Conservation (phyloP, 2,797 vertebrate genomes). For the Peromyscus eremicus region DNA sequence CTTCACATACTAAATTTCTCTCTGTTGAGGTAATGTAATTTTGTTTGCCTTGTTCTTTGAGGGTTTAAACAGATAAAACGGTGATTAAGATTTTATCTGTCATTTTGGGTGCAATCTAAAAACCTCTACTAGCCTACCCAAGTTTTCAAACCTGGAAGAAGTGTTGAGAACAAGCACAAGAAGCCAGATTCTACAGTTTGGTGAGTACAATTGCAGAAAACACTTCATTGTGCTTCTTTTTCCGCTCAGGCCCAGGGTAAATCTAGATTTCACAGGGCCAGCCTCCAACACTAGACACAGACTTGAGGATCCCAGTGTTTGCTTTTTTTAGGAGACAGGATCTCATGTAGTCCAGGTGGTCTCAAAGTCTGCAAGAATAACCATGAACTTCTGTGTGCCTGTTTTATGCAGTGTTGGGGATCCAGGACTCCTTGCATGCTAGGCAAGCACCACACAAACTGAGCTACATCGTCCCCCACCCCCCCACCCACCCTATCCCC, state of each 20-base stretch:
- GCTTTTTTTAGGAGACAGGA: too few species aligned
- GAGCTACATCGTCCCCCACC: neutral
- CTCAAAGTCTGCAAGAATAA: neutral
- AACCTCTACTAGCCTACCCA: neutral
- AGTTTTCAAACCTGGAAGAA: conserved; percentile 42
- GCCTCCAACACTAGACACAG: neutral
- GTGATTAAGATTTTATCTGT: neutral
- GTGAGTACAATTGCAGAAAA: conserved; percentile 23
- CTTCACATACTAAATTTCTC: conserved; percentile 20
- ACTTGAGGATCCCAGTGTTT: neutral
- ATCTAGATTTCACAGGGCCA: neutral
- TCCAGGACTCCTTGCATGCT: neutral
- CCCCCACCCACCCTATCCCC: too few species aligned
- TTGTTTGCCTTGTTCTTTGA: conserved; percentile 35
- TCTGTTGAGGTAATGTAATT: conserved; percentile 18
- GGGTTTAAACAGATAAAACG: conserved; percentile 33
- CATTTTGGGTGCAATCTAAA: conserved; percentile 6
- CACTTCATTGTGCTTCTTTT: conserved; percentile 11
- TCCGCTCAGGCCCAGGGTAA: neutral
- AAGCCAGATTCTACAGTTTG: conserved; percentile 49
- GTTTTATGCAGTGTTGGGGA: neutral
- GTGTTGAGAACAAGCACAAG: conserved; percentile 11
- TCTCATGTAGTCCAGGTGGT: neutral
- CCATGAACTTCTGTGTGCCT: neutral
- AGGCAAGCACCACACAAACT: neutral